Percentiles rank a stretch among this genome's conserved stretches.
Conservation (phyloP, 2,888 invertebrate genomes). For the Pandemis corylana region DNA sequence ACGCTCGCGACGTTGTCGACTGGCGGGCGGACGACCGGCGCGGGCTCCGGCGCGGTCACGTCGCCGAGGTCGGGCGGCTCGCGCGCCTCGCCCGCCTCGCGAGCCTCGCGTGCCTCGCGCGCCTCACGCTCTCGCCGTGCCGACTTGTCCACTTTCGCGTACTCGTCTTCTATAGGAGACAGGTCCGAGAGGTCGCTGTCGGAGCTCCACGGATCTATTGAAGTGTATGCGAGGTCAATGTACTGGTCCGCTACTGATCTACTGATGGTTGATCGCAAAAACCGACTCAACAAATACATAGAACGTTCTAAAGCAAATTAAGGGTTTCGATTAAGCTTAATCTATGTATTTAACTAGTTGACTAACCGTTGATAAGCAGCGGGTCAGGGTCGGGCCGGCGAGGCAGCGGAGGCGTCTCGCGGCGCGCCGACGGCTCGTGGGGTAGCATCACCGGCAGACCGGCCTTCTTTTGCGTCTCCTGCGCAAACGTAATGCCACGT, state of each 20-base stretch:
- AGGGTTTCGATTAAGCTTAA: too few relatives aligned
- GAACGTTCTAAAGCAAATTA: too few relatives aligned
- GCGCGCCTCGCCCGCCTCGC: constrained; percentile 41
- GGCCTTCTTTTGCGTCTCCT: constrained; percentile 94
- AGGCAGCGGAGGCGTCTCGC: constrained; percentile 91
- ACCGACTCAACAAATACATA: too few relatives aligned
- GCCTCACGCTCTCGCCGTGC: constrained; percentile 50
- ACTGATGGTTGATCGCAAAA: background rate
- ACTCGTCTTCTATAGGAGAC: constrained; percentile 90
- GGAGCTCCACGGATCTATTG: constrained; percentile 89
- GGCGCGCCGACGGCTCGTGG: constrained; percentile 90
- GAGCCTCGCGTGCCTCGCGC: constrained; percentile 52
- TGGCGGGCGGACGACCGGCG: constrained; percentile 44
- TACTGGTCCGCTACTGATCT: background rate
- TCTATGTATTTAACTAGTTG: too few relatives aligned
- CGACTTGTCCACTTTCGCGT: constrained; percentile 78
- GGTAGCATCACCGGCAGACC: constrained; percentile 93
- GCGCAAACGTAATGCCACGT: constrained; percentile 23
- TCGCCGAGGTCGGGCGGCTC: constrained; percentile 79
- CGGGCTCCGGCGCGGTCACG: constrained; percentile 67
- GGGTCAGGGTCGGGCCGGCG: constrained; percentile 91
- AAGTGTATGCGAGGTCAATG: background rate
- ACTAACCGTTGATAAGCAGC: constrained; percentile 84
- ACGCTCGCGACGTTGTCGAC: constrained; percentile 11
- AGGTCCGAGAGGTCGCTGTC: constrained; percentile 94